Percentiles rank a stretch among this genome's conserved stretches.
Evolutionary conservation across 2,888 invertebrate genomes (phyloP).

Genomic region (Hyppa rectilinea): DNA sequence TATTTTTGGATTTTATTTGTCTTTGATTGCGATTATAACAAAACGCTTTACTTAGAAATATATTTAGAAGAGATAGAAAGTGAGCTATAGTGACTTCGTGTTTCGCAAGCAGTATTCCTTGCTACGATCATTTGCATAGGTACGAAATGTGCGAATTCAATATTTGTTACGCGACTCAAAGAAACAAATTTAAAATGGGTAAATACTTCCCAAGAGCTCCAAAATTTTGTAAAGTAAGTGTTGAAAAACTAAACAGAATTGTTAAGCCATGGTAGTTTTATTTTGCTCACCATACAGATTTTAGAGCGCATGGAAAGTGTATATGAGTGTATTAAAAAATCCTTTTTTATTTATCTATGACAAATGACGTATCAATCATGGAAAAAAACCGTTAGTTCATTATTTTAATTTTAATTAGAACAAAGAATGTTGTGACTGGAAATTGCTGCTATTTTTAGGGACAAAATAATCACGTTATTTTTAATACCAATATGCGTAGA

Average conservation of each 20-base stretch:
- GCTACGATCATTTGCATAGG: conserved; percentile 43
- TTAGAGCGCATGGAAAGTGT: background rate
- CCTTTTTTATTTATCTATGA: conserved; percentile 9
- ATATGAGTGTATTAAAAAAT: conserved; percentile 7
- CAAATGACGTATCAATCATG: conserved; percentile 47
- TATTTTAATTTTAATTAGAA: conserved; percentile 52
- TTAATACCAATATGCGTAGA: conserved; percentile 42
- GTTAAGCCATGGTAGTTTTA: background rate
- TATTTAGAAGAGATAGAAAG: background rate
- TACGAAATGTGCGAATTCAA: background rate
- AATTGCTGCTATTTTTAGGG: conserved; percentile 48
- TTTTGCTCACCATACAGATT: background rate
- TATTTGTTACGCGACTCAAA: conserved; percentile 8
- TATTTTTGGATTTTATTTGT: background rate
- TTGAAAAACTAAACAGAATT: background rate
- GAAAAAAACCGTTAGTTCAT: conserved; percentile 34
- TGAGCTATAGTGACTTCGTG: conserved; percentile 19
- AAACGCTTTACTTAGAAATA: background rate
- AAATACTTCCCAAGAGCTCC: background rate
- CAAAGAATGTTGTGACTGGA: conserved; percentile 52
- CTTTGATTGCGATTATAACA: background rate
- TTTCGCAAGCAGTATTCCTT: conserved; percentile 9
- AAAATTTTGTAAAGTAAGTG: background rate
- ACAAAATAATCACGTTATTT: conserved; percentile 37
- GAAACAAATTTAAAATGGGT: conserved; percentile 1